phyloP scores from a whole-genome alignment of 2,113 vertebrate species.

The Prochilodus magdalenae region DNA sequence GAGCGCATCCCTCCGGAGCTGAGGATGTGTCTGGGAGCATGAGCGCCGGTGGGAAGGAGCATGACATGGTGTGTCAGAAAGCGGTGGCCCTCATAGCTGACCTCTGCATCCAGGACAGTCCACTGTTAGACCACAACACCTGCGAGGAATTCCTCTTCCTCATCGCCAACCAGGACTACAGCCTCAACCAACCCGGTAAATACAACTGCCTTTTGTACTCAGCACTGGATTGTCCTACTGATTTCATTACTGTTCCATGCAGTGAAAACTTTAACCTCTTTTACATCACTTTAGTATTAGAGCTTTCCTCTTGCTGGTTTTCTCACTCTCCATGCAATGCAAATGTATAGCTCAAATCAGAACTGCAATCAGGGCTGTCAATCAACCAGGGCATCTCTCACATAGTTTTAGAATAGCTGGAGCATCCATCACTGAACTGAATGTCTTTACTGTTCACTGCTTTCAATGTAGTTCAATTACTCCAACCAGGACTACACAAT shows the following conservation, averaged over 20 bases:
- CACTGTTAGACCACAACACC: constrained; percentile 73
- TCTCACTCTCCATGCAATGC: no score
- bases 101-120: constrained; percentile 79
- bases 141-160: constrained; percentile 79
- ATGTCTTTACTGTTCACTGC: no score
- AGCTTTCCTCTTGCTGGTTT: no score
- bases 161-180: constrained; percentile 67
- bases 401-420: no score
- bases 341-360: no score
- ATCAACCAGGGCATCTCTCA: no score
- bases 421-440: no score
- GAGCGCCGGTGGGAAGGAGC: constrained; percentile 76
- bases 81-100: constrained; percentile 81
- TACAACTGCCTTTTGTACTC: constrained; percentile 36
- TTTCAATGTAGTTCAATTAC: no score
- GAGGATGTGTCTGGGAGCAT: constrained; percentile 80
- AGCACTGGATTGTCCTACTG: neutral
- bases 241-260: neutral
- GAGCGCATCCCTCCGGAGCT: constrained; percentile 68
- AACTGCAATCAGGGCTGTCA: no score
- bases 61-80: constrained; percentile 82
- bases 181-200: constrained; percentile 70
- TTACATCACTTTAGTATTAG: no score
- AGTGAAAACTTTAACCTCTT: no score
- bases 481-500: no score